Evolutionary conservation across 2,888 invertebrate species (phyloP).

Genomic region (Ypsolopha sequella): DNA sequence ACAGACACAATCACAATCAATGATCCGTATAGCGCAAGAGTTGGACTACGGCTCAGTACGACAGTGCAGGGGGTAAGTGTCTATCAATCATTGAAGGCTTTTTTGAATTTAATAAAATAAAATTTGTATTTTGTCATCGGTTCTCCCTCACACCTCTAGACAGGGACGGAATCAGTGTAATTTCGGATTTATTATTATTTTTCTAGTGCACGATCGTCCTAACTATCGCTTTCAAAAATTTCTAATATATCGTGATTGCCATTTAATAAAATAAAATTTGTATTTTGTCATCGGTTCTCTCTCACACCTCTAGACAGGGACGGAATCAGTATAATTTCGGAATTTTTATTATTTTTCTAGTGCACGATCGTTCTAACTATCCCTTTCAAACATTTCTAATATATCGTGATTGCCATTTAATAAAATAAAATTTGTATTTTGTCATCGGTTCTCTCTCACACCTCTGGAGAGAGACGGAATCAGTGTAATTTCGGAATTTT

Average conservation of each 20-base stretch:
- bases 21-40: conserved; percentile 46
- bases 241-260: too few species aligned
- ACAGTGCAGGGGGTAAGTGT: conserved; percentile 54
- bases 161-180: conserved; percentile 33
- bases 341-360: neutral
- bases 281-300: conserved; percentile 70
- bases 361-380: too few species aligned
- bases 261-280: conserved; percentile 73
- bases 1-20: conserved; percentile 1
- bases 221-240: too few species aligned
- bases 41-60: conserved; percentile 13
- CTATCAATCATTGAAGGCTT: conserved; percentile 70
- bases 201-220: too few species aligned
- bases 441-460: conserved; percentile 66
- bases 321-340: conserved; percentile 20
- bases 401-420: too few species aligned
- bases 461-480: conserved; percentile 42
- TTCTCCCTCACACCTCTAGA: conserved; percentile 52
- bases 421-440: conserved; percentile 73
- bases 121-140: conserved; percentile 72
- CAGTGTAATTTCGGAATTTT: neutral
- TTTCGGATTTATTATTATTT: neutral
- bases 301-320: conserved; percentile 48
- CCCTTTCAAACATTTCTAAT: too few species aligned
- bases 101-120: conserved; percentile 73